phyloP scores from a whole-genome alignment of 2,113 vertebrate species.

The Corythaeola cristata region DNA sequence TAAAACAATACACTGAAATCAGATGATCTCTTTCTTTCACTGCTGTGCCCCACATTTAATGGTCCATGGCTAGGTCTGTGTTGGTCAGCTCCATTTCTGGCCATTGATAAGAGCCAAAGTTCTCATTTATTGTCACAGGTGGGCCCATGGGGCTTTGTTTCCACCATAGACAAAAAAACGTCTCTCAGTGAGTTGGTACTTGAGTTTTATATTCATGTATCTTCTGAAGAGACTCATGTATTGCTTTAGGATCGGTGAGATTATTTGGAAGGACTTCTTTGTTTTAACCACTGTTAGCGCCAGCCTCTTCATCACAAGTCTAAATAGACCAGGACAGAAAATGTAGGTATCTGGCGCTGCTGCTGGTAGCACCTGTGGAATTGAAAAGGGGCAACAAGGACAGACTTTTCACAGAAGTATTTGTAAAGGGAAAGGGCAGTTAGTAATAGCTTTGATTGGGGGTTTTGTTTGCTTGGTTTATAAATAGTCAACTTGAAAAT shows the following conservation, averaged over 20 bases:
- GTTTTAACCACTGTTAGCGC: neutral
- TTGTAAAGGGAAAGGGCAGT: neutral
- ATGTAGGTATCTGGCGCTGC: neutral
- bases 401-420: neutral
- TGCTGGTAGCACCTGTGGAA: neutral
- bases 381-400: neutral
- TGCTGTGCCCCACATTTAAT: neutral
- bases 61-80: neutral
- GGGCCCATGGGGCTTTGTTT: fast-evolving
- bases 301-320: neutral
- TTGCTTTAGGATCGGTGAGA: neutral
- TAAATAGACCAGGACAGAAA: neutral
- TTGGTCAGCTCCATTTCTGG: fast-evolving
- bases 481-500: neutral
- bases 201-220: neutral
- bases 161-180: neutral
- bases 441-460: neutral
- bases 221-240: neutral
- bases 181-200: fast-evolving
- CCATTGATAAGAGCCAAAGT: neutral
- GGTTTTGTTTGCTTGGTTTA: neutral
- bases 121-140: neutral
- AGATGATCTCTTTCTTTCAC: neutral
- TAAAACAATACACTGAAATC: neutral
- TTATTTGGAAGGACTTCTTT: neutral